Evolutionary conservation across 2,113 vertebrate genomes (phyloP).

Genomic region (Prietella phreatophila): DNA sequence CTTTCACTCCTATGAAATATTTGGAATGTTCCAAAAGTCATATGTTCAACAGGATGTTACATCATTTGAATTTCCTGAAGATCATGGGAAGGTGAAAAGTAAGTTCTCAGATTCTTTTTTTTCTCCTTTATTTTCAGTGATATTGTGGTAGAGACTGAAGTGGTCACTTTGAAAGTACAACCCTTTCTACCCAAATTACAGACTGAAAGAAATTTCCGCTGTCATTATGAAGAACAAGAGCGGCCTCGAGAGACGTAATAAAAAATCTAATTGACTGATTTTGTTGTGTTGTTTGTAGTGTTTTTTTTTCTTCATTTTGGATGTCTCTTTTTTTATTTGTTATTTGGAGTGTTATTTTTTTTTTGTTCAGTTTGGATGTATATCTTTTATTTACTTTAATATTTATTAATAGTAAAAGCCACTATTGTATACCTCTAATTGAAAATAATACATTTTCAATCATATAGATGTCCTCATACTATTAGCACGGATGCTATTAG

Average conservation of each 20-base stretch:
- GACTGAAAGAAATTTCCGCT: background rate
- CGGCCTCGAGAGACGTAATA: too few species aligned
- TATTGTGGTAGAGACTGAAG: background rate
- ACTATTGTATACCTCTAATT: too few species aligned
- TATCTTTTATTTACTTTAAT: too few species aligned
- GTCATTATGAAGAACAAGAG: too few species aligned
- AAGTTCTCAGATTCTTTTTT: background rate
- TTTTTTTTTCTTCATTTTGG: too few species aligned
- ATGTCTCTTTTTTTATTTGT: too few species aligned
- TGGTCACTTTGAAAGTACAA: background rate
- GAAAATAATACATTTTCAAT: background rate
- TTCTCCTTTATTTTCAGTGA: background rate
- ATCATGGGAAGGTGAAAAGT: background rate
- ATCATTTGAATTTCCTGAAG: background rate
- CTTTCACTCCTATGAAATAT: background rate
- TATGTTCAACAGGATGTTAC: background rate
- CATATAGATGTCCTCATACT: background rate
- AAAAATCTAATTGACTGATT: too few species aligned
- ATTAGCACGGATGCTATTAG: background rate
- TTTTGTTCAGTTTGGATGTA: too few species aligned
- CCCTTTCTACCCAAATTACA: background rate
- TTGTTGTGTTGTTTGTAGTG: too few species aligned
- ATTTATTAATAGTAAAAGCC: too few species aligned
- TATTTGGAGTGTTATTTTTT: too few species aligned
- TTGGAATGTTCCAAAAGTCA: background rate